These are phyloP conservation scores for Ormyrus nitidulus DNA, from an alignment of 2,888 invertebrate species.

Conservation along the genomic window DNA sequence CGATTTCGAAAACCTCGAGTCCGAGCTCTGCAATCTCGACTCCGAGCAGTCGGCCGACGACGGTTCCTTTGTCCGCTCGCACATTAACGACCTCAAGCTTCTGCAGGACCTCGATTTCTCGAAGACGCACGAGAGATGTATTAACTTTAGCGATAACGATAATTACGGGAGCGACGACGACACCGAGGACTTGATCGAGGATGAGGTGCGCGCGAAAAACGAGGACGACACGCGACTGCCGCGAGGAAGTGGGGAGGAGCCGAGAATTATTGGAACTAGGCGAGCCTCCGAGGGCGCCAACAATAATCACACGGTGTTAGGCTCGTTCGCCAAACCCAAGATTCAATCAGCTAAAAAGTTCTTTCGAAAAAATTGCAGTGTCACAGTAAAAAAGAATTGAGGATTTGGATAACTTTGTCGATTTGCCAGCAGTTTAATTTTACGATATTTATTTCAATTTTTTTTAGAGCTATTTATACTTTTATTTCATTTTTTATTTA, in stretches of 20 bases:
- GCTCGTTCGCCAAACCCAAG: slow-evolving; percentile 50
- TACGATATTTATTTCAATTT: background rate
- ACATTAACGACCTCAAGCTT: slow-evolving; percentile 21
- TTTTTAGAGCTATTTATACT: too few species aligned
- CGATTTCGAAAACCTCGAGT: slow-evolving; percentile 71
- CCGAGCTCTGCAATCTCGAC: slow-evolving; percentile 69
- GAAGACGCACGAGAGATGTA: slow-evolving; percentile 3
- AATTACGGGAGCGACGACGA: slow-evolving; percentile 52
- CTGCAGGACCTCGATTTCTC: slow-evolving; percentile 40
- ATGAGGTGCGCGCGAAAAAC: slow-evolving; percentile 19
- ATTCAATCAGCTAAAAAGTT: slow-evolving; percentile 50
- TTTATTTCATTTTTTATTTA: too few species aligned
- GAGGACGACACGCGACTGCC: background rate
- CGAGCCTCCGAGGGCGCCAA: slow-evolving; percentile 23
- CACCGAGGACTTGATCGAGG: slow-evolving; percentile 51
- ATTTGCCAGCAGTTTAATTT: slow-evolving; percentile 1
- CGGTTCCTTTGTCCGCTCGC: background rate
- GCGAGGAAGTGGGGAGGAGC: background rate
- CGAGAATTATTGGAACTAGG: slow-evolving; percentile 24
- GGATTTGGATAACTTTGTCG: background rate
- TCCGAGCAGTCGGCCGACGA: slow-evolving; percentile 68
- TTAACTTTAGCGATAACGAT: slow-evolving; percentile 43
- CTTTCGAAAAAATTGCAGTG: slow-evolving; percentile 47
- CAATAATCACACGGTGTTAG: slow-evolving; percentile 30
- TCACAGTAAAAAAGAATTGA: slow-evolving; percentile 45